Base-by-base conservation (phyloP, 1,140 invertebrate genomes). In the Chionoecetes opilio region DNA sequence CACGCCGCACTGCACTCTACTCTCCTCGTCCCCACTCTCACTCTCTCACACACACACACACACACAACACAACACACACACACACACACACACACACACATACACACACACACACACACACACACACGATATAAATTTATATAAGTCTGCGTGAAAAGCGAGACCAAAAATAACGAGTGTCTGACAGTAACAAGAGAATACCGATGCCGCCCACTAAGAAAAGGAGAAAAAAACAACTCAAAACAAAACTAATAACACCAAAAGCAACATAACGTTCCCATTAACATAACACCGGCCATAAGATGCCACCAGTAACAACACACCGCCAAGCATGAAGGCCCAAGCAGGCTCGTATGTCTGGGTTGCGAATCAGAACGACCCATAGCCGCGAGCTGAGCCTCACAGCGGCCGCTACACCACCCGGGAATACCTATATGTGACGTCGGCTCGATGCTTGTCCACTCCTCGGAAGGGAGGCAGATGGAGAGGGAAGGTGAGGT, bases 11-110 rank as follows among this genome's bases (percentile, higher is more conserved):
- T 46, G 14, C 41, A 46, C 5, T 5, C 14, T 14, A 46, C 41
- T 14, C 41, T 46, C 41, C n/a, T n/a, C n/a, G n/a, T n/a, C n/a
- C n/a, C n/a, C n/a, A n/a, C n/a, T n/a, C n/a, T n/a, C n/a, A n/a
- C n/a, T n/a, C n/a, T n/a, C n/a, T n/a, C n/a, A n/a, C n/a, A n/a
- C 63, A 75, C 63, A 75, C 63, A 75, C 63, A 75, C 63, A 75
- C 63, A 75, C 63, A 75, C n/a, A n/a, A n/a, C n/a, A n/a, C n/a
- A n/a, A n/a, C n/a, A n/a, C 63, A 75, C 63, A 75, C 63, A 75
- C 63, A 75, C 63, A 75, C 63, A 75, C 63, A 75, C 63, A 75
- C 63, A 75, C 63, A 75, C 63, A 75, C 63, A 75, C 63, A 75
- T 0, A 75, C 63, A 75, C 53, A 75, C 53, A 75, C 53, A 75